Evolutionary conservation across 2,888 invertebrate species (phyloP).

Genomic region (Dryobotodes eremita): DNA sequence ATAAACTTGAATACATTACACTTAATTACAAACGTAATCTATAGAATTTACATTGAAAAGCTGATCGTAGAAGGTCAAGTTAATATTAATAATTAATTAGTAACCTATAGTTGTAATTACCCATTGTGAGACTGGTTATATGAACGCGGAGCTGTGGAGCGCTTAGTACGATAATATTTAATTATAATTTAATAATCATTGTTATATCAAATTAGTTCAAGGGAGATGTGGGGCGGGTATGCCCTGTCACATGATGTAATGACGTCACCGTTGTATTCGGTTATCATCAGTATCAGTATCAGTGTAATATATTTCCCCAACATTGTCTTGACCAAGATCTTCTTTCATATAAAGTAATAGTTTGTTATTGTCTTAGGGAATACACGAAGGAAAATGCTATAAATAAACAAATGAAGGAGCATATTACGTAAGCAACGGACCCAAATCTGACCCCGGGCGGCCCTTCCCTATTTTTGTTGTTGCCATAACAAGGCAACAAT

Average conservation of each 20-base stretch:
- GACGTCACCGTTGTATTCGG: conserved; percentile 28
- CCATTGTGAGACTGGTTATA: conserved; percentile 57
- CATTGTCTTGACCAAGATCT: conserved; percentile 22
- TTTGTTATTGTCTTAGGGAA: conserved; percentile 13
- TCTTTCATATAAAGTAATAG: background rate
- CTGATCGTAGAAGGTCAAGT: conserved; percentile 77
- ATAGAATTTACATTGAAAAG: conserved; percentile 78
- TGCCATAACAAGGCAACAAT: conserved; percentile 27
- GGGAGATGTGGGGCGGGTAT: conserved; percentile 7
- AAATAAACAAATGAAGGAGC: conserved; percentile 48
- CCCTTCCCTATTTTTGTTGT: conserved; percentile 40
- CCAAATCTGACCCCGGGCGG: conserved; percentile 41
- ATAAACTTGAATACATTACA: conserved; percentile 58
- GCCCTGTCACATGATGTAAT: background rate
- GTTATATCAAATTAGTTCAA: conserved; percentile 50
- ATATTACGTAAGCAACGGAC: conserved; percentile 37
- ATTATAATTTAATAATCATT: conserved; percentile 30
- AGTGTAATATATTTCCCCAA: background rate
- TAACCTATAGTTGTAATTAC: conserved; percentile 64
- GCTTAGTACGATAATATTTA: conserved; percentile 18
- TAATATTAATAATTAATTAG: conserved; percentile 72
- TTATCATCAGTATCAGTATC: conserved; percentile 34
- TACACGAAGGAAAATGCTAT: conserved; percentile 47
- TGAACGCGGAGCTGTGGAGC: conserved; percentile 16
- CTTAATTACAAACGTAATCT: conserved; percentile 69